Base-by-base conservation (phyloP, 2,888 invertebrate genomes). In the Scelioninae gen. 2 region DNA sequence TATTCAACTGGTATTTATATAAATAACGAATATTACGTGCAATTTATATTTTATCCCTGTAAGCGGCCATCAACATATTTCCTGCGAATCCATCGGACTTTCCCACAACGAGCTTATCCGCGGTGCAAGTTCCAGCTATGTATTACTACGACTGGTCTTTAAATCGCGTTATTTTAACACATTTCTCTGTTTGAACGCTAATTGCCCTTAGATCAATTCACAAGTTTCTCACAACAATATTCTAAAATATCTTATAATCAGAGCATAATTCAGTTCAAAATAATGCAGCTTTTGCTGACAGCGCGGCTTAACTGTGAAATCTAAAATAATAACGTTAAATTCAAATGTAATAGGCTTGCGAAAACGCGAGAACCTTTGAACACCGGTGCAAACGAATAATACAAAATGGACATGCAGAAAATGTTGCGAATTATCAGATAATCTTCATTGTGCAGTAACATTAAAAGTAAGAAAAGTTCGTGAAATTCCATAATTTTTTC, bases 211-310 rank as follows among this genome's bases (percentile, higher is more conserved):
- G 50, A 41, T 58, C 41, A 35, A 6, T 45, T 41, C 2, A 16
- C 2, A 19, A 58, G 28, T 48, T 67, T 67, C 67, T 67, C 67
- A 67, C 67, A 39, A 67, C 45, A 57, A 48, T 67, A 41, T 57
- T 50, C 57, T 67, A 48, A 67, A 67, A 67, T 58, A 58, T 50
- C 57, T 58, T 13, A 67, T 57, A 58, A 67, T 67, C 57, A 33
- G 35, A 13, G 58, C 35, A 58, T 67, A 48, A 22, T 67, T 67
- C 19, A 57, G 18, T n/a, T 33, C n/a, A n/a, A n/a, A n/a, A n/a
- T 67, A 39, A 67, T 33, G 52, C 15, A 31, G 15, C 60, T 37
- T 52, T 39, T 39, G 39, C 31, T 53, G n/a, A 35, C 0, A 28
- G 11, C n/a, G 45, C 9, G 31, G 9, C 15, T 48, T 45, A 64